Percentiles rank a stretch among this genome's conserved stretches.
Conservation (phyloP, 1,140 invertebrate species). For the Orius laevigatus region DNA sequence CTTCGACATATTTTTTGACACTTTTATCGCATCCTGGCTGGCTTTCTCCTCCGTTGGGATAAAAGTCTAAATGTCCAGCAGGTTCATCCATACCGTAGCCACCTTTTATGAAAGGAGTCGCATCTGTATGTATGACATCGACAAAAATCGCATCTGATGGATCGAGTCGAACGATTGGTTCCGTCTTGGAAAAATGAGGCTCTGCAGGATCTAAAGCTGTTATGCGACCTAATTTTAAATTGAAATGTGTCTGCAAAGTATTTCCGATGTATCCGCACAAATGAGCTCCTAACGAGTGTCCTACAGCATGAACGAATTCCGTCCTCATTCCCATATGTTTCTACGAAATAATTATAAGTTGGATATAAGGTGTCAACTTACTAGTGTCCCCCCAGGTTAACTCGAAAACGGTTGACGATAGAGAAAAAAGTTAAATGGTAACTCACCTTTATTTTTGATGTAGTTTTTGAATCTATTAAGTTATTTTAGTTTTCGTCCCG, state of each 20-base stretch:
- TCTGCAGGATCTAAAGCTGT: slow-evolving; percentile 80
- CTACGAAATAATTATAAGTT: slow-evolving; percentile 18
- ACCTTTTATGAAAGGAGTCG: slow-evolving; percentile 58
- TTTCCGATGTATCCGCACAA: slow-evolving; percentile 65
- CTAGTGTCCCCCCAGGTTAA: too few species aligned
- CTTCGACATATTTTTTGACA: slow-evolving; percentile 46
- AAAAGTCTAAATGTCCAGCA: slow-evolving; percentile 77
- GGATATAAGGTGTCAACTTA: not conserved
- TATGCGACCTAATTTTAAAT: slow-evolving; percentile 45
- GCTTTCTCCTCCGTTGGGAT: slow-evolving; percentile 68
- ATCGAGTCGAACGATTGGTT: slow-evolving; percentile 66
- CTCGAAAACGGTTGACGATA: too few species aligned
- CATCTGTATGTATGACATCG: slow-evolving; percentile 78
- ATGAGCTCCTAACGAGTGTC: slow-evolving; percentile 79
- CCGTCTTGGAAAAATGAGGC: slow-evolving; percentile 74
- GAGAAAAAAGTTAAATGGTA: too few species aligned
- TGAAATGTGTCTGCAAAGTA: slow-evolving; percentile 45
- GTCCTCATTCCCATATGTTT: slow-evolving; percentile 31
- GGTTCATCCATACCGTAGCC: slow-evolving; percentile 55
- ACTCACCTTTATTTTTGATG: too few species aligned
- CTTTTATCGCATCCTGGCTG: slow-evolving; percentile 71
- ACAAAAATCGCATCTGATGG: slow-evolving; percentile 70
- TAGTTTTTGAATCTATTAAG: too few species aligned
- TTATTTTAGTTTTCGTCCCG: too few species aligned
- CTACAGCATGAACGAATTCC: slow-evolving; percentile 56